Evolutionary conservation across 1,140 invertebrate genomes (phyloP).

Genomic region (Kradibia gibbosae): DNA sequence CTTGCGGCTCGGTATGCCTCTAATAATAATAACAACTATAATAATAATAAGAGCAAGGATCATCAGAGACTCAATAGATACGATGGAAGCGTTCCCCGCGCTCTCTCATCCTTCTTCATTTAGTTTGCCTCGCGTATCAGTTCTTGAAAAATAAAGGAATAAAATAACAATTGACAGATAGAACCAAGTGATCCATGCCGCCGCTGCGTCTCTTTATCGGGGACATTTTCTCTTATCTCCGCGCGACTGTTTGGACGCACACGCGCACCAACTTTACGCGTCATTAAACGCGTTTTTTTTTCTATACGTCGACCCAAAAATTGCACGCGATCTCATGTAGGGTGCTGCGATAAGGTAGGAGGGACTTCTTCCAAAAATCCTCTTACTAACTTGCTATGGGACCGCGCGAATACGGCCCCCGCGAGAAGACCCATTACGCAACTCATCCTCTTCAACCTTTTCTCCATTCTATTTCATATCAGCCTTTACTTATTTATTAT

Average conservation of each 20-base stretch:
- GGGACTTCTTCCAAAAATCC: no score
- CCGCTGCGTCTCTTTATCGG: constrained; percentile 11
- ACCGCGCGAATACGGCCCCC: neutral
- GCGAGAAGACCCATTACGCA: neutral
- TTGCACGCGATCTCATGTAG: no score
- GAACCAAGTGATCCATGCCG: no score
- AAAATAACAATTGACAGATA: no score
- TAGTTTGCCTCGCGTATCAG: no score
- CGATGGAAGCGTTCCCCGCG: neutral
- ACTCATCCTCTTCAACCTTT: neutral
- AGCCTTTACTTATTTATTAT: constrained; percentile 10
- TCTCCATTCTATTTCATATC: neutral
- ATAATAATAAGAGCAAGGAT: neutral
- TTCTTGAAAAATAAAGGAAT: neutral
- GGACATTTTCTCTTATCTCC: constrained; percentile 46
- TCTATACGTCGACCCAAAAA: no score
- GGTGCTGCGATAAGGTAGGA: no score
- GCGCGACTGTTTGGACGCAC: neutral
- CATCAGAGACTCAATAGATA: neutral
- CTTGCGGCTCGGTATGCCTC: neutral
- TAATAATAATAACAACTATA: no score
- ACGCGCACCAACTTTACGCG: neutral
- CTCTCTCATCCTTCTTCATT: neutral
- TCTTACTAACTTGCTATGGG: no score
- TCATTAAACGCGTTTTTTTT: constrained; percentile 2